These are phyloP conservation scores for Leptoteleia sp. DNA, from an alignment of 1,140 invertebrate species.

Conservation along the genomic window DNA sequence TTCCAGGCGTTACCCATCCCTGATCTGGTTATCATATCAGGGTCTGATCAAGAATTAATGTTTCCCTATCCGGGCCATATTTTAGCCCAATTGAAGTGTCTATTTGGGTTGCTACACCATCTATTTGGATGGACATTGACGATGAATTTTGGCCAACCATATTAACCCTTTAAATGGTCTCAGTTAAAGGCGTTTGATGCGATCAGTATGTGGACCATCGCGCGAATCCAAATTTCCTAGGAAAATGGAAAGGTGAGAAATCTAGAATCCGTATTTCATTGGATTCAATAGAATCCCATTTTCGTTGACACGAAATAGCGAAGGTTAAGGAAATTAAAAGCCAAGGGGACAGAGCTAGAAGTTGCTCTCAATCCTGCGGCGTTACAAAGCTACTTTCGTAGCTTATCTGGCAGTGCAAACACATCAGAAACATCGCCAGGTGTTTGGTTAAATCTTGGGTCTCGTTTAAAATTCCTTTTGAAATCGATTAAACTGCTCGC, in stretches of 20 bases:
- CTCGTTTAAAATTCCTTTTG: constrained; percentile 41
- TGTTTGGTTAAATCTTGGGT: constrained; percentile 35
- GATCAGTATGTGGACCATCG: constrained; percentile 11
- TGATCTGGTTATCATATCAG: too few relatives aligned
- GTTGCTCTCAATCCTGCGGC: constrained; percentile 22
- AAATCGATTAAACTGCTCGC: constrained; percentile 46
- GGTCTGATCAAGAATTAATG: too few relatives aligned
- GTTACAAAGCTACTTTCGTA: constrained; percentile 13
- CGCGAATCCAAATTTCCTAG: constrained; percentile 8
- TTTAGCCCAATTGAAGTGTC: too few relatives aligned
- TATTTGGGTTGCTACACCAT: too few relatives aligned
- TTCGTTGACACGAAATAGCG: constrained; percentile 14
- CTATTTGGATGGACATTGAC: too few relatives aligned
- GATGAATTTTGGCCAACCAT: constrained; percentile 37
- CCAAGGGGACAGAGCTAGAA: not conserved
- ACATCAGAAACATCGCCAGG: constrained; percentile 39
- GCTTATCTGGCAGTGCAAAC: constrained; percentile 1
- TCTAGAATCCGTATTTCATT: constrained; percentile 3
- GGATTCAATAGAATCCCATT: constrained; percentile 26
- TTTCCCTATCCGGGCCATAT: too few relatives aligned
- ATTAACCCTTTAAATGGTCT: constrained; percentile 42
- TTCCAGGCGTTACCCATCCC: too few relatives aligned
- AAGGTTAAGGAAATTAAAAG: constrained; percentile 40
- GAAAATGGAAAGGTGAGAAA: constrained; percentile 12
- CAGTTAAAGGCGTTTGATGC: constrained; percentile 41